These are phyloP conservation scores for Ennomos quercinarius DNA, from an alignment of 2,888 invertebrate species.

Conservation along the genomic window DNA sequence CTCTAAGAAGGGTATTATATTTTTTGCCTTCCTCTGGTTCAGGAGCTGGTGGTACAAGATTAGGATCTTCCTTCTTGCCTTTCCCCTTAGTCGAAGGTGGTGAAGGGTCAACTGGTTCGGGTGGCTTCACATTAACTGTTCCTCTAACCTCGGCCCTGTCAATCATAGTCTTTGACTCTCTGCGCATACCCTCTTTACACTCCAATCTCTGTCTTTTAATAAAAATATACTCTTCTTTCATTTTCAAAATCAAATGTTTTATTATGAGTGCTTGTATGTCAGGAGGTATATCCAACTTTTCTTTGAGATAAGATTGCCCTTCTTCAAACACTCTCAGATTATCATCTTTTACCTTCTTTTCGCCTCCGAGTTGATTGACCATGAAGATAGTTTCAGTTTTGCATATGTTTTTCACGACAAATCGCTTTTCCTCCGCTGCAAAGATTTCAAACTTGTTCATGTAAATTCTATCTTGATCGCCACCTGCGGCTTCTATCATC, in stretches of 20 bases:
- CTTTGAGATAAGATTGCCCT: constrained; percentile 69
- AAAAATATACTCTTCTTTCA: constrained; percentile 75
- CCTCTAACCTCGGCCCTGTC: constrained; percentile 65
- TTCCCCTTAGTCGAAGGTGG: constrained; percentile 53
- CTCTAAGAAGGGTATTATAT: constrained; percentile 76
- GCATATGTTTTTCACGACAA: constrained; percentile 77
- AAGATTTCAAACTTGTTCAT: constrained; percentile 72
- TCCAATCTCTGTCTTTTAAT: constrained; percentile 70
- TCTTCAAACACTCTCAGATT: constrained; percentile 74
- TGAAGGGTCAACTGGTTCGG: constrained; percentile 43
- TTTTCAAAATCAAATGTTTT: constrained; percentile 74
- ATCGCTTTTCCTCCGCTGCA: constrained; percentile 72
- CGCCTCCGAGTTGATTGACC: constrained; percentile 77
- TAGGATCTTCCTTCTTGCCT: constrained; percentile 53
- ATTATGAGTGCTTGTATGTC: constrained; percentile 73
- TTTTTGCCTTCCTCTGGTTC: constrained; percentile 69
- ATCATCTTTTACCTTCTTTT: constrained; percentile 74
- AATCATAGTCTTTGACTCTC: constrained; percentile 72
- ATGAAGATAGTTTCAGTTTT: constrained; percentile 79
- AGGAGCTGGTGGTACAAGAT: constrained; percentile 38
- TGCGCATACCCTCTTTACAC: constrained; percentile 69
- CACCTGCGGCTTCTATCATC: constrained; percentile 71
- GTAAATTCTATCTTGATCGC: constrained; percentile 74
- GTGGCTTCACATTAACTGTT: constrained; percentile 55
- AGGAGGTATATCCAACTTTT: constrained; percentile 72